phyloP scores from a whole-genome alignment of 37 sponge, comb jelly and placozoan species.

The Cliona cf. orientalis region DNA sequence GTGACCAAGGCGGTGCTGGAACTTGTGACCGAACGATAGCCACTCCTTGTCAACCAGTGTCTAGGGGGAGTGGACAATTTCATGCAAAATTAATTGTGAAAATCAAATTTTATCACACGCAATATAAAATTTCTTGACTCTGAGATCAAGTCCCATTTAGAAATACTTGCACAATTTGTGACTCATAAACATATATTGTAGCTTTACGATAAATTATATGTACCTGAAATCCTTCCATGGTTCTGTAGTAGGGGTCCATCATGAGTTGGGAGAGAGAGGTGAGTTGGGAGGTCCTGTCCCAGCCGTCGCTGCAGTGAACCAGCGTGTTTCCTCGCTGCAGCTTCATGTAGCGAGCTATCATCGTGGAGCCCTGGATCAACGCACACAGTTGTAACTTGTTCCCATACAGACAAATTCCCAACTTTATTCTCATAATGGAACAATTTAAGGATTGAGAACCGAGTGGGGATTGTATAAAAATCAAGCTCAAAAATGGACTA shows the following conservation, averaged over 20 bases:
- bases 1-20: conserved; percentile 88
- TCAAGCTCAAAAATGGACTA: too few species aligned
- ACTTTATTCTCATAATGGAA: too few species aligned
- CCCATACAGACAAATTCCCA: too few species aligned
- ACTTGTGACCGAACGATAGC: conserved; percentile 99
- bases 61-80: conserved; percentile 26
- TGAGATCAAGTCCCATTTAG: too few species aligned
- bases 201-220: too few species aligned
- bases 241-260: conserved; percentile 94
- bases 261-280: conserved; percentile 90
- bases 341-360: conserved; percentile 82
- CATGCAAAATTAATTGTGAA: not conserved
- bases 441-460: too few species aligned
- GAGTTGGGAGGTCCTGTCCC: conserved; percentile 98
- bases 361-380: conserved; percentile 64
- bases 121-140: not conserved
- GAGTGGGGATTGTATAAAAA: too few species aligned
- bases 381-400: too few species aligned
- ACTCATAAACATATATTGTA: too few species aligned
- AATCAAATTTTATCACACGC: not conserved
- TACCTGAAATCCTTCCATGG: conserved; percentile 87
- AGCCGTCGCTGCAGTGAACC: conserved; percentile 99
- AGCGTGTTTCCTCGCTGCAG: conserved; percentile 70
- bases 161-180: too few species aligned
- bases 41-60: conserved; percentile 97